These are phyloP conservation scores for Meiosimyza decipiens DNA, from an alignment of 2,888 invertebrate species.

Conservation along the genomic window DNA sequence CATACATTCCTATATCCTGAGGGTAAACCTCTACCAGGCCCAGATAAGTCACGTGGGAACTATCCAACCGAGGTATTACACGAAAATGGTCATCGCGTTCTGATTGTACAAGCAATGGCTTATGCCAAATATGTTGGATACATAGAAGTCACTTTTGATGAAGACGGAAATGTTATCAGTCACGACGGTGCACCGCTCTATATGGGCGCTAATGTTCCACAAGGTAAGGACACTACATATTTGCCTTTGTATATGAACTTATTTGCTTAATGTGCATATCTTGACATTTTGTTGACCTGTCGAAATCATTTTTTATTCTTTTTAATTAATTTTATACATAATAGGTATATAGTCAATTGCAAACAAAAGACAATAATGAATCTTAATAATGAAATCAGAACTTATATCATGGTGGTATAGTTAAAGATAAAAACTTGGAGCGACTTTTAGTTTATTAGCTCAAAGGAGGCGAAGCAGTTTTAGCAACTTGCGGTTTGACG, in stretches of 20 bases:
- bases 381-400: too few species aligned
- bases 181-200: slow-evolving; percentile 82
- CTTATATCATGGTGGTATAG: too few species aligned
- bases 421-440: too few species aligned
- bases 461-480: too few species aligned
- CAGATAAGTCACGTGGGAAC: slow-evolving; percentile 70
- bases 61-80: slow-evolving; percentile 74
- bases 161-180: slow-evolving; percentile 72
- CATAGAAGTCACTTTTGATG: slow-evolving; percentile 78
- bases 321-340: too few species aligned
- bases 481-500: too few species aligned
- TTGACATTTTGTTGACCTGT: not conserved
- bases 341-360: too few species aligned
- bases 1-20: slow-evolving; percentile 80
- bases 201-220: slow-evolving; percentile 71
- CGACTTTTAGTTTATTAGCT: too few species aligned
- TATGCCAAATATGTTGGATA: slow-evolving; percentile 83
- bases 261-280: slow-evolving; percentile 16
- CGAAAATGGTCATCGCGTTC: slow-evolving; percentile 66
- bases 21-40: slow-evolving; percentile 70
- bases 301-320: too few species aligned
- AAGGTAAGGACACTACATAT: slow-evolving; percentile 69
- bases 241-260: not conserved
- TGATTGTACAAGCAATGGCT: slow-evolving; percentile 79
- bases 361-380: too few species aligned